Evolutionary conservation across 1,140 invertebrate species (phyloP), one percentile per base, ranked within the genome.

Genomic region (Lamellibrachia luymesi): DNA sequence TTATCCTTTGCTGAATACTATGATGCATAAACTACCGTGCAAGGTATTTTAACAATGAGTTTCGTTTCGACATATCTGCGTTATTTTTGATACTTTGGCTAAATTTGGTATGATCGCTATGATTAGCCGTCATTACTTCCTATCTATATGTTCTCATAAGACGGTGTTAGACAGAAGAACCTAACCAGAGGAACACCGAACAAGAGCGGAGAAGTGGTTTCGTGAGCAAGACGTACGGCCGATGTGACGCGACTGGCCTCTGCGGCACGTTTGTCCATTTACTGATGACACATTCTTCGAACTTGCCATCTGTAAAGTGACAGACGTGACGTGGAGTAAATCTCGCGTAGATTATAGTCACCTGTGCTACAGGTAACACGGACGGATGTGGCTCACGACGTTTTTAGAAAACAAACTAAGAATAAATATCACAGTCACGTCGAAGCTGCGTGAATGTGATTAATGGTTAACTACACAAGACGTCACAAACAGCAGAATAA

Each of bases 241-340:
- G 50, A 49, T 10, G 25, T 8, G 25, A 10, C 4, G 90, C 90
- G 38, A 50, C 90, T 50, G 27, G 50, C 38, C 49, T 50, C 49
- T 50, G 17, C 90, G 49, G 90, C 90, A 22, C 38, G 90, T 91
- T 50, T 91, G 49, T 49, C 90, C 38, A 50, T 49, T 91, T 51
- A 51, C 50, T 51, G 90, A 51, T 51, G 90, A 91, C 90, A 51
- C 90, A 91, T 49, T 51, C 90, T 13, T 91, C 90, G 50, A 51
- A 49, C 49, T 50, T 49, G 49, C 49, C 49, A 91, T 91, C 90
- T 51, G 50, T 49, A 51, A 91, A 49, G 90, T 50, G 90, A 91
- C 64, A 80, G 64, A 80, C 64, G 64, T 80, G 64, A 80, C 2
- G 64, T 80, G 64, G 64, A 80, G 64, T 80, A 80, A 80, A 4